These are phyloP conservation scores for Neolamprologus brichardi DNA, from an alignment of 2,113 vertebrate genomes.

Conservation along the genomic window DNA sequence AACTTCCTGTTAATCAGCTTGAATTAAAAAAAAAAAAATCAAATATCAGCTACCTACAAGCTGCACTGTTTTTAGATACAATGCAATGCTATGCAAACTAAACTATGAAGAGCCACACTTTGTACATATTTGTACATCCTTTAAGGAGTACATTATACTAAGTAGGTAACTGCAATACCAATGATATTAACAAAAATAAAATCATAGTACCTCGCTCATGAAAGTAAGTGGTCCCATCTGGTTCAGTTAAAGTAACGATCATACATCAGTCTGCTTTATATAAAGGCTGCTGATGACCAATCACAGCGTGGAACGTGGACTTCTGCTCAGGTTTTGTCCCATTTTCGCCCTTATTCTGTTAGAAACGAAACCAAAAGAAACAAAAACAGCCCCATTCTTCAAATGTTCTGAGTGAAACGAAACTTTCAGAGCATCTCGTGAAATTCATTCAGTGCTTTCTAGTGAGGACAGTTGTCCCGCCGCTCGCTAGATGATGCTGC, in stretches of 20 bases:
- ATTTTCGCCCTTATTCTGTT: background rate
- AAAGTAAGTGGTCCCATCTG: background rate
- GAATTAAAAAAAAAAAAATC: background rate
- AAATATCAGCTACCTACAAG: background rate
- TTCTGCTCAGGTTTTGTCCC: background rate
- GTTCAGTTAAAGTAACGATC: no score
- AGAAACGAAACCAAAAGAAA: background rate
- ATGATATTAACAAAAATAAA: background rate
- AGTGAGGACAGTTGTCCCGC: slow-evolving; percentile 16
- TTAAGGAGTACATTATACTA: background rate
- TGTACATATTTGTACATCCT: background rate
- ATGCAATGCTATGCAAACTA: background rate
- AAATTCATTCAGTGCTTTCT: background rate
- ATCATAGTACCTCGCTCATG: background rate
- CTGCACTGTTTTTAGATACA: background rate
- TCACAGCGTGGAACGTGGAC: accelerated
- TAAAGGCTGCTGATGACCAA: background rate
- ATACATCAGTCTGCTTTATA: background rate
- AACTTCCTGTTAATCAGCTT: background rate
- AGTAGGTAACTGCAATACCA: background rate
- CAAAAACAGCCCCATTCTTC: background rate
- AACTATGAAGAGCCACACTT: background rate
- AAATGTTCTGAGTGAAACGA: background rate
- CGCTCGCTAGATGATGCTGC: slow-evolving; percentile 50
- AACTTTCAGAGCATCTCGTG: background rate